These are phyloP conservation scores for Budorcas taxicolor DNA, from an alignment of 2,113 vertebrate genomes.

Conservation along the genomic window DNA sequence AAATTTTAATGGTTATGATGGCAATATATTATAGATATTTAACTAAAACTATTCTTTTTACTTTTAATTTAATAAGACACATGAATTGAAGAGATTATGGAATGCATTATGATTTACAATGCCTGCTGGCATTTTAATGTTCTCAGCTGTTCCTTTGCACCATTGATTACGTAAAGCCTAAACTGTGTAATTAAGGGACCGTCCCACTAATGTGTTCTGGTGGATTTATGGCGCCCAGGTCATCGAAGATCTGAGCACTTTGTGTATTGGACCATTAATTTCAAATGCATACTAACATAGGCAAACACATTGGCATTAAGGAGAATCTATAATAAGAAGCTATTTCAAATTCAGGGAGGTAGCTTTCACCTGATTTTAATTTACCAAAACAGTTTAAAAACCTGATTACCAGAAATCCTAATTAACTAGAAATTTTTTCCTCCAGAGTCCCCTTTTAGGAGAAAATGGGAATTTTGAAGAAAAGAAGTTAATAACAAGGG, in stretches of 20 bases:
- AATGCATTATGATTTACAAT: not conserved
- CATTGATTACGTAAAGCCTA: slow-evolving; percentile 52
- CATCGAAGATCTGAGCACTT: not conserved
- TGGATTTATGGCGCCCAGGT: slow-evolving; percentile 54
- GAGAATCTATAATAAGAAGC: not conserved
- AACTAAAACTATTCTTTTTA: not conserved
- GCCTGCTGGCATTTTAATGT: slow-evolving; percentile 12
- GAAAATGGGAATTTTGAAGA: slow-evolving; percentile 12
- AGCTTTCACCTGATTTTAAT: slow-evolving; percentile 19
- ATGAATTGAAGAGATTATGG: not conserved
- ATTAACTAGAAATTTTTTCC: not conserved
- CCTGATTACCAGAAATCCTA: slow-evolving; percentile 46
- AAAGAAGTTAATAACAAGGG: not conserved
- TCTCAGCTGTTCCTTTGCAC: slow-evolving; percentile 27
- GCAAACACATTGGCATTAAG: not conserved
- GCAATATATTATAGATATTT: not conserved
- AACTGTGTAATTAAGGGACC: slow-evolving; percentile 33
- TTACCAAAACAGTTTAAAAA: slow-evolving; percentile 49
- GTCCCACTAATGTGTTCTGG: slow-evolving; percentile 23
- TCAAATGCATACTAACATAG: not conserved
- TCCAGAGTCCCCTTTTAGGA: not conserved
- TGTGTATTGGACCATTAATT: slow-evolving; percentile 2
- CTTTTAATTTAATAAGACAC: not conserved
- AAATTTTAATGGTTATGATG: not conserved
- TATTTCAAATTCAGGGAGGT: not conserved